Evolutionary conservation across 2,888 invertebrate genomes (phyloP).

Genomic region (Aporophyla nigra): DNA sequence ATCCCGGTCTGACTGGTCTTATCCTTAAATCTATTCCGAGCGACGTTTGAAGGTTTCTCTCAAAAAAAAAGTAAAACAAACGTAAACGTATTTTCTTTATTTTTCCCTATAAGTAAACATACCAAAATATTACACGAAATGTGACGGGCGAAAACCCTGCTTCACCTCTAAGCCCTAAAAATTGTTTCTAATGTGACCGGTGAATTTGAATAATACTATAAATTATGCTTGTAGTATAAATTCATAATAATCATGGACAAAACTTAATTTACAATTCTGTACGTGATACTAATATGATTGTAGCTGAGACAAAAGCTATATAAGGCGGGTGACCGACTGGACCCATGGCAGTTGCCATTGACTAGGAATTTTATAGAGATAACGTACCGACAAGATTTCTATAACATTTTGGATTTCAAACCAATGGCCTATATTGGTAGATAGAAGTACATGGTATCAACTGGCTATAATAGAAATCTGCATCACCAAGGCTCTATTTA

Average conservation of each 20-base stretch:
- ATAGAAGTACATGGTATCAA: neutral
- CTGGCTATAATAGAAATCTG: neutral
- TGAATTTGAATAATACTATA: conserved; percentile 7
- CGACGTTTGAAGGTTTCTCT: too few species aligned
- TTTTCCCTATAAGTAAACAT: too few species aligned
- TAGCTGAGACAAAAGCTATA: neutral
- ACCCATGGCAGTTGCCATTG: neutral
- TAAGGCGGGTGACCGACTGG: neutral
- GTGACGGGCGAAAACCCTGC: too few species aligned
- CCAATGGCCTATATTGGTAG: neutral
- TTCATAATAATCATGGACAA: neutral
- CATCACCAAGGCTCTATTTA: neutral
- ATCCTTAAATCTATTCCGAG: too few species aligned
- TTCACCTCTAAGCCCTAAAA: neutral
- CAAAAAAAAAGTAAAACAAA: too few species aligned
- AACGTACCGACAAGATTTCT: neutral
- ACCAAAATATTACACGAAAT: too few species aligned
- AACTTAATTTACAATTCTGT: neutral
- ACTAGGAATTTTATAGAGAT: neutral
- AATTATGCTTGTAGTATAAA: conserved; percentile 7
- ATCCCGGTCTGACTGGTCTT: too few species aligned
- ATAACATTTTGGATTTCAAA: neutral
- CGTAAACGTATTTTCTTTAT: too few species aligned
- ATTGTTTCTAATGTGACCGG: neutral
- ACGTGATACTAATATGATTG: conserved; percentile 12